Conservation (phyloP, 2,113 vertebrate species). For the Lepisosteus oculatus region DNA sequence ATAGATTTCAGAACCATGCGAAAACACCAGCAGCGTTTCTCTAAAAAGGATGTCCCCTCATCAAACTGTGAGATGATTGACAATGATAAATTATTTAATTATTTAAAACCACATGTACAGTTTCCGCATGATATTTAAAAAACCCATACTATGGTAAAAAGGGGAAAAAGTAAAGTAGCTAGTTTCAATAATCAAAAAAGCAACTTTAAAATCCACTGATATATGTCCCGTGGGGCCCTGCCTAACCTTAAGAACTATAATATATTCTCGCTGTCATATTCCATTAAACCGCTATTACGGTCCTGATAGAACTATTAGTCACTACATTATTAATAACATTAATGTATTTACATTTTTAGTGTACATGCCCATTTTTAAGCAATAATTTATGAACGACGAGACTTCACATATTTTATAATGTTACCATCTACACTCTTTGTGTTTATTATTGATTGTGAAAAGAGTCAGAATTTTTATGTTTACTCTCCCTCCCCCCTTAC, state of each 20-base stretch:
- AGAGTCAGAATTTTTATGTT: slow-evolving; percentile 93
- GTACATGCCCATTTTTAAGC: slow-evolving; percentile 97
- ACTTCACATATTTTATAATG: slow-evolving; percentile 95
- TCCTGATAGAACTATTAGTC: slow-evolving; percentile 85
- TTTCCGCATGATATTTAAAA: slow-evolving; percentile 38
- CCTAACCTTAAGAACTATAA: slow-evolving; percentile 67
- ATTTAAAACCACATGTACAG: slow-evolving; percentile 59
- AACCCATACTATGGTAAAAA: slow-evolving; percentile 49
- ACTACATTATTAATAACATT: slow-evolving; percentile 99
- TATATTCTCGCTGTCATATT: slow-evolving; percentile 77
- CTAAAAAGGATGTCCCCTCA: slow-evolving; percentile 66
- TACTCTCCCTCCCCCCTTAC: slow-evolving; percentile 73
- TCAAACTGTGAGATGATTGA: slow-evolving; percentile 63
- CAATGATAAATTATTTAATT: slow-evolving; percentile 66
- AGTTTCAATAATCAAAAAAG: slow-evolving; percentile 71
- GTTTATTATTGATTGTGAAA: slow-evolving; percentile 99
- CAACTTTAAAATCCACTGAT: slow-evolving; percentile 66
- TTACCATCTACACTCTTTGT: slow-evolving; percentile 92
- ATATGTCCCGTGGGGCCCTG: slow-evolving; percentile 65
- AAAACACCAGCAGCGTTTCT: slow-evolving; percentile 63
- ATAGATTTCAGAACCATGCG: slow-evolving; percentile 22
- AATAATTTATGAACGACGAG: slow-evolving; percentile 95
- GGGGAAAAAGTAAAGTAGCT: slow-evolving; percentile 60
- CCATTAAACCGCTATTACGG: slow-evolving; percentile 78
- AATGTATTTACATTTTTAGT: slow-evolving; percentile 99